Evolutionary conservation across 2,113 vertebrate species (phyloP), one percentile per base, ranked within the genome.

Genomic region (Microtus oregoni): DNA sequence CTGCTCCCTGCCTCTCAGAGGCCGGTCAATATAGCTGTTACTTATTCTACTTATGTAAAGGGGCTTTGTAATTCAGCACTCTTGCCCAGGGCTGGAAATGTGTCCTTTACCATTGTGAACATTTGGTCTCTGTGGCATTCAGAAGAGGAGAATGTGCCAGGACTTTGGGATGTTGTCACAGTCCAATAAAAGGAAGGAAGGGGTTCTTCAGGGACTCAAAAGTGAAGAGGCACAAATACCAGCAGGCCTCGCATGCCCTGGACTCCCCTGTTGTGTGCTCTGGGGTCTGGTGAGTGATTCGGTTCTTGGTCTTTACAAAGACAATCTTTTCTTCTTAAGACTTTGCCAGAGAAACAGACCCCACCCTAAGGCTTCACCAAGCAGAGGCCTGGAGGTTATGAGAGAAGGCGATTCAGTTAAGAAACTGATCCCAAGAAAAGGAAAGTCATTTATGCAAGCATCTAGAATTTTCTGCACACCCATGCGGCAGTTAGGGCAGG

Each of bases 31-130:
- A 72, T 10, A 12, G 38, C 35, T 81, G n/a, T 82, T 96, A 91
- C 92, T 96, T 92, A 77, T 87, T 94, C 92, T 89, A 47, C 88
- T 89, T 96, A 79, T 61, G 78, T 78, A 94, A 44, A 94, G 68
- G 63, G 20, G 20, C 20, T 96, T 68, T 95, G 94, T 97, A 95
- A 95, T 89, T 28, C 73, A 94, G 87, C 30, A 95, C 41, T 20
- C 32, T 95, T 93, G 92, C 65, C 68, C 91, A 90, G 90, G 89
- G 50, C 44, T 96, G 90, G 61, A 97, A 95, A 89, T 38, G 82
- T 87, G 63, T 95, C 68, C 88, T 86, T 93, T 90, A n/a, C 76
- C 61, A 55, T 70, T 94, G 88, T 93, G 96, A 83, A 92, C 70
- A 4, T 28, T 79, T 89, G 65, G 47, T 92, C 38, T 91, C 61